These are phyloP conservation scores for Cromileptes altivelis DNA, from an alignment of 2,113 vertebrate species.

Conservation along the genomic window DNA sequence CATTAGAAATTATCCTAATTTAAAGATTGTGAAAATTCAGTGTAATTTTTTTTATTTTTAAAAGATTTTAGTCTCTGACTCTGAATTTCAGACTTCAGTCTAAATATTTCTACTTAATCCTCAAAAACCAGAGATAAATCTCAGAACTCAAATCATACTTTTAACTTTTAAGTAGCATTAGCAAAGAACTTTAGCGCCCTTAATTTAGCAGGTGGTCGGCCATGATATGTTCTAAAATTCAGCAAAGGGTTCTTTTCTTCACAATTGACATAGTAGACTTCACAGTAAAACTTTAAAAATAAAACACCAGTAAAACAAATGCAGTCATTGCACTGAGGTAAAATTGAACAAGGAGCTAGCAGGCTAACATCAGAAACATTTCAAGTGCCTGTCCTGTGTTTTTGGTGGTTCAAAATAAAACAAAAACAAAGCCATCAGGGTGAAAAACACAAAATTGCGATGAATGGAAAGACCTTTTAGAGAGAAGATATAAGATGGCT, in stretches of 20 bases:
- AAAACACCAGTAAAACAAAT: conserved; percentile 2
- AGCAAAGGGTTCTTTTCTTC: not conserved
- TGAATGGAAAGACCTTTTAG: not conserved
- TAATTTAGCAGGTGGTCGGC: not conserved
- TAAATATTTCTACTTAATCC: not conserved
- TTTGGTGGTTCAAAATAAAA: not conserved
- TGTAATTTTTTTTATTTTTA: too few relatives aligned
- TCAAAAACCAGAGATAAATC: not conserved
- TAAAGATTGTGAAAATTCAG: not conserved
- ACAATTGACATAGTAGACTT: not conserved
- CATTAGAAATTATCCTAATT: not conserved
- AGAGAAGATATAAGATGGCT: conserved; percentile 19
- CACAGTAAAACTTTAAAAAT: not conserved
- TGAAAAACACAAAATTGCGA: not conserved
- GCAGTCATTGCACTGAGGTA: not conserved
- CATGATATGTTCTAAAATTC: not conserved
- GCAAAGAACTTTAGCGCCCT: not conserved
- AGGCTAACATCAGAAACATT: not conserved
- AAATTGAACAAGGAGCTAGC: not conserved
- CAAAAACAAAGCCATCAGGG: not conserved
- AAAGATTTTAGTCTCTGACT: not conserved
- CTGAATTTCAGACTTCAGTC: not conserved
- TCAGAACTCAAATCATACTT: not conserved
- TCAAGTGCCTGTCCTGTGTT: not conserved
- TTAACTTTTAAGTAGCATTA: not conserved